Evolutionary conservation across 2,888 invertebrate species (phyloP).

Genomic region (Scaptomyza parva): DNA sequence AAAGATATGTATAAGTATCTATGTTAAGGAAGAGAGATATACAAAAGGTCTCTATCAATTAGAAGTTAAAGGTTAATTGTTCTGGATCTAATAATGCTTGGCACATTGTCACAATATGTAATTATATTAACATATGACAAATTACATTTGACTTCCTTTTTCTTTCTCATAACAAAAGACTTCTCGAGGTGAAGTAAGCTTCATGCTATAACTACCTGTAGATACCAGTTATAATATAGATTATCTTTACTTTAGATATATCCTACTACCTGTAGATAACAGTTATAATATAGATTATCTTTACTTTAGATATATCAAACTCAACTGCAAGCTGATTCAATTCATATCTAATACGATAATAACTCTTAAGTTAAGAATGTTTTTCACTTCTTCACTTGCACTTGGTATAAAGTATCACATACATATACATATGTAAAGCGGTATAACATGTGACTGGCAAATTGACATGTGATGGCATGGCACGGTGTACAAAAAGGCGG

Average conservation of each 20-base stretch:
- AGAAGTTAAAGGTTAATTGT: slow-evolving; percentile 27
- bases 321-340: too few relatives aligned
- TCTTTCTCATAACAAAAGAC: too few relatives aligned
- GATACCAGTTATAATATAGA: too few relatives aligned
- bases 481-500: slow-evolving; percentile 27
- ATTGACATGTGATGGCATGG: slow-evolving; percentile 56
- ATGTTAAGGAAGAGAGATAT: neutral
- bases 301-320: too few relatives aligned
- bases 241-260: too few relatives aligned
- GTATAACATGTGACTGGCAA: slow-evolving; percentile 34
- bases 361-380: too few relatives aligned
- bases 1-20: slow-evolving; percentile 1
- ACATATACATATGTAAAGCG: neutral
- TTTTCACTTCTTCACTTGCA: too few relatives aligned
- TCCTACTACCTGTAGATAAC: too few relatives aligned
- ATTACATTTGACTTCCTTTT: neutral
- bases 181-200: too few relatives aligned
- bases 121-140: slow-evolving; percentile 9
- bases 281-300: too few relatives aligned
- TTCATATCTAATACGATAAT: too few relatives aligned
- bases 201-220: too few relatives aligned
- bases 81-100: neutral
- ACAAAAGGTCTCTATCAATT: slow-evolving; percentile 38
- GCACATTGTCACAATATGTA: slow-evolving; percentile 10
- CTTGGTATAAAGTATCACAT: neutral